Evolutionary conservation across 1,140 invertebrate species (phyloP).

Genomic region (Copidosoma floridanum): DNA sequence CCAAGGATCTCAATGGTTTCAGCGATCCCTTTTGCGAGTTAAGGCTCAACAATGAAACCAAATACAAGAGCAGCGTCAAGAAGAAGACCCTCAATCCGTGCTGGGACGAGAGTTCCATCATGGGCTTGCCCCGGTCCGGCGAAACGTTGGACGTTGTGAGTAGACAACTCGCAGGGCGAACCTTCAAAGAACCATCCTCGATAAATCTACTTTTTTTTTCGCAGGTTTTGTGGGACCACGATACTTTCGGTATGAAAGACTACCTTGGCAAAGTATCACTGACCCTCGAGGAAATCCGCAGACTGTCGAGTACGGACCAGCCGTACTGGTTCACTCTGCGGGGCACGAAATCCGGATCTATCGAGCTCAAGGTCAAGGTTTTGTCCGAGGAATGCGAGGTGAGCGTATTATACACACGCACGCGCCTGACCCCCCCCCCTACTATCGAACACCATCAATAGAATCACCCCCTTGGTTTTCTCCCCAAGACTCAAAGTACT

Average conservation of each 20-base stretch:
- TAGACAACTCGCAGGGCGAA: not conserved
- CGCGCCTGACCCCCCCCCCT: no score
- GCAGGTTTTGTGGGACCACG: slow-evolving; percentile 60
- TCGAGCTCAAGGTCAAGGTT: slow-evolving; percentile 52
- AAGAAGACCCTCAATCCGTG: slow-evolving; percentile 61
- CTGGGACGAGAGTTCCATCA: slow-evolving; percentile 61
- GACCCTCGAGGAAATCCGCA: slow-evolving; percentile 54
- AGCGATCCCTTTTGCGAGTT: slow-evolving; percentile 62
- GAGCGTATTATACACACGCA: no score
- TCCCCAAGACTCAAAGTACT: slow-evolving; percentile 41
- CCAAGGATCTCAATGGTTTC: slow-evolving; percentile 56
- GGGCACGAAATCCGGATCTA: slow-evolving; percentile 50
- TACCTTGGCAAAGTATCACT: slow-evolving; percentile 59
- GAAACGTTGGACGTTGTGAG: slow-evolving; percentile 58
- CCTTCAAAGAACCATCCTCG: not conserved
- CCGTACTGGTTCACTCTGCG: slow-evolving; percentile 50
- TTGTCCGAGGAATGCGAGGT: slow-evolving; percentile 51
- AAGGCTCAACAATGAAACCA: slow-evolving; percentile 56
- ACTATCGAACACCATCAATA: not conserved
- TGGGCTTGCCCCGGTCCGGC: slow-evolving; percentile 52
- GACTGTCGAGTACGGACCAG: slow-evolving; percentile 47
- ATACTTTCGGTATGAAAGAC: slow-evolving; percentile 59
- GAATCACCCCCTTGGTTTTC: no score
- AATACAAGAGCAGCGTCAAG: slow-evolving; percentile 59
- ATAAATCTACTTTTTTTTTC: not conserved